Base-by-base conservation (phyloP, 2,797 vertebrate genomes). In the Gila robusta region DNA sequence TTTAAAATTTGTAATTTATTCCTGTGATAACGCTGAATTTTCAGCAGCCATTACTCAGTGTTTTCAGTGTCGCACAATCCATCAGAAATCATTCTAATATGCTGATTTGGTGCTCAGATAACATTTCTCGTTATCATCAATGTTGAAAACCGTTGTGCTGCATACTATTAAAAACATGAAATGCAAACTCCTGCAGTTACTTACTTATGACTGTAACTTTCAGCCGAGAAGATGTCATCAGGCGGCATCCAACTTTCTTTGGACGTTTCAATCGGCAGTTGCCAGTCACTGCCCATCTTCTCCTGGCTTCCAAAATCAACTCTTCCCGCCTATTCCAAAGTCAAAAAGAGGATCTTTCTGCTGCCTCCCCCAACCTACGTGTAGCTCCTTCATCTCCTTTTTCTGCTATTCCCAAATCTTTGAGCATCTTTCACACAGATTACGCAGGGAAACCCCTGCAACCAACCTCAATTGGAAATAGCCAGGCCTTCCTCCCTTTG, bases 221-320 rank as follows among this genome's bases (percentile, higher is more conserved):
- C 14, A 28, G 6, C 62, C 26, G 26, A 66, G 26, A 66, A 1
- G 26, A 17, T 1, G 62, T 66, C 62, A 66, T 28, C 62, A 32
- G 14, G 62, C 3, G 28, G 26, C 62, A 66, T 66, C 62, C 26
- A n/a, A n/a, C 56, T n/a, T 62, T 26, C 56, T 62, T 19, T 52
- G 49, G 16, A 19, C 6, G 2, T 19, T 54, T 54, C 52, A 54
- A 7, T 54, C 17, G n/a, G 28, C 62, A 32, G 26, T 64, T 59
- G 16, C 54, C 39, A 74, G 44, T 85, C 39, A 64, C 69, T 37
- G 39, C 37, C 39, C 19, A 47, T 64, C 78, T 81, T 26, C 35
- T 74, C 32, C 11, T 86, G 79, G 44, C 64, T 64, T 81, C 54
- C 78, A 86, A 41, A 32, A 16, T 69, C 5, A 41, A 26, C 79